Evolutionary conservation across 2,113 vertebrate genomes (phyloP).

Genomic region (Dascyllus trimaculatus): DNA sequence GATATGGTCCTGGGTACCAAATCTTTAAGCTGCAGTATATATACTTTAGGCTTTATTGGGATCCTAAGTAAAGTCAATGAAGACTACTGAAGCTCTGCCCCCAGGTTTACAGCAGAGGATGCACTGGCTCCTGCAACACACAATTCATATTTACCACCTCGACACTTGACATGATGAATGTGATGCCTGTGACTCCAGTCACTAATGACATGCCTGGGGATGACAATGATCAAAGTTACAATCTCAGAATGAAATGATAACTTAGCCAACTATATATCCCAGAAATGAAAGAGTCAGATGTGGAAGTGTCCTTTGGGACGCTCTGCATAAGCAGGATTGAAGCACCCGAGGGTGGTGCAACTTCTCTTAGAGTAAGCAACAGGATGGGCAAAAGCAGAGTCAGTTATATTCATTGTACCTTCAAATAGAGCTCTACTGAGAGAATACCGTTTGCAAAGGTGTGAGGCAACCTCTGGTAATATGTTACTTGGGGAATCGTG

Average conservation of each 20-base stretch:
- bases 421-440: conserved; percentile 26
- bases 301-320: conserved; percentile 24
- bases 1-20: conserved; percentile 38
- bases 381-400: conserved; percentile 23
- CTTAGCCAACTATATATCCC: conserved; percentile 11
- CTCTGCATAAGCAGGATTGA: conserved; percentile 11
- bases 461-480: conserved; percentile 57
- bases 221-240: conserved; percentile 41
- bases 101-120: conserved; percentile 14
- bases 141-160: conserved; percentile 40
- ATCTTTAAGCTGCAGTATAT: conserved; percentile 54
- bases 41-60: conserved; percentile 44
- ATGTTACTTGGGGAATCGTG: conserved; percentile 23
- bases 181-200: conserved; percentile 18
- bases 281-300: conserved; percentile 24
- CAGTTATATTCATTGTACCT: conserved; percentile 15
- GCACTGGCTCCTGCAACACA: conserved; percentile 5
- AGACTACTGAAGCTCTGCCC: conserved; percentile 12
- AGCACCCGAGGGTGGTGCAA: conserved; percentile 20
- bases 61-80: conserved; percentile 12
- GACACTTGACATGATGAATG: conserved; percentile 39
- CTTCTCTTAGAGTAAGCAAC: conserved; percentile 23
- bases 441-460: conserved; percentile 28
- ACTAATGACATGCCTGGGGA: conserved; percentile 36
- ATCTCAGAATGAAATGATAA: conserved; percentile 27